These are phyloP conservation scores for Clostera curtula DNA, from an alignment of 2,888 invertebrate species.

Conservation along the genomic window DNA sequence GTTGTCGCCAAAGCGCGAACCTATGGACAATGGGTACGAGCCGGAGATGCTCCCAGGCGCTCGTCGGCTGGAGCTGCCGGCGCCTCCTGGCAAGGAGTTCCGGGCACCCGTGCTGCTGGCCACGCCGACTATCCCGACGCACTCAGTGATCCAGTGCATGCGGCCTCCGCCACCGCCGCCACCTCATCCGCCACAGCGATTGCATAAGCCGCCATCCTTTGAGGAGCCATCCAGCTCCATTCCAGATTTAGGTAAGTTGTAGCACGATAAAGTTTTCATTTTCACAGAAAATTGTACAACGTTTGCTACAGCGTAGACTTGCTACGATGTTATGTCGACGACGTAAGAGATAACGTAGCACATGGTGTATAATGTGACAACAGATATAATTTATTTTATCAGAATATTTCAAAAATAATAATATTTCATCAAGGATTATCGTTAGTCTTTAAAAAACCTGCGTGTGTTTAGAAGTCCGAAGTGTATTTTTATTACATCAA, in stretches of 20 bases:
- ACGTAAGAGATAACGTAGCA: neutral
- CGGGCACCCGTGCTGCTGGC: slow-evolving; percentile 60
- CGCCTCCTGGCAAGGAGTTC: slow-evolving; percentile 67
- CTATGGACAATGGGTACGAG: slow-evolving; percentile 51
- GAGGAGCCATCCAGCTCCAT: slow-evolving; percentile 92
- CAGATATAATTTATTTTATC: too few species aligned
- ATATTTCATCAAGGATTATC: too few species aligned
- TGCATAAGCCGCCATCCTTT: slow-evolving; percentile 70
- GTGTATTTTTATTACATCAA: too few species aligned
- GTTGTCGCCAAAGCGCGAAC: slow-evolving; percentile 61
- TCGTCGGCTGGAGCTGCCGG: slow-evolving; percentile 61
- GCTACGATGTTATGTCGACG: slow-evolving; percentile 8
- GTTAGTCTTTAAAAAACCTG: too few species aligned
- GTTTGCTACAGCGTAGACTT: slow-evolving; percentile 1
- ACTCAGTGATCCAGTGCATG: slow-evolving; percentile 71
- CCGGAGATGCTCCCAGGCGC: slow-evolving; percentile 48
- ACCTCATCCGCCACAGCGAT: slow-evolving; percentile 67
- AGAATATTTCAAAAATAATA: too few species aligned
- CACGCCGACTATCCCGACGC: slow-evolving; percentile 46
- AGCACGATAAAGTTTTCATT: neutral
- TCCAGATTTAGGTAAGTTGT: slow-evolving; percentile 87
- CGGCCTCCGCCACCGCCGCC: slow-evolving; percentile 68
- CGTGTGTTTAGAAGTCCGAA: too few species aligned
- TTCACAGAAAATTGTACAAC: neutral
- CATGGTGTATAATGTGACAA: too few species aligned